Evolutionary conservation across 2,797 vertebrate genomes (phyloP).

Genomic region (Eulemur coronatus): DNA sequence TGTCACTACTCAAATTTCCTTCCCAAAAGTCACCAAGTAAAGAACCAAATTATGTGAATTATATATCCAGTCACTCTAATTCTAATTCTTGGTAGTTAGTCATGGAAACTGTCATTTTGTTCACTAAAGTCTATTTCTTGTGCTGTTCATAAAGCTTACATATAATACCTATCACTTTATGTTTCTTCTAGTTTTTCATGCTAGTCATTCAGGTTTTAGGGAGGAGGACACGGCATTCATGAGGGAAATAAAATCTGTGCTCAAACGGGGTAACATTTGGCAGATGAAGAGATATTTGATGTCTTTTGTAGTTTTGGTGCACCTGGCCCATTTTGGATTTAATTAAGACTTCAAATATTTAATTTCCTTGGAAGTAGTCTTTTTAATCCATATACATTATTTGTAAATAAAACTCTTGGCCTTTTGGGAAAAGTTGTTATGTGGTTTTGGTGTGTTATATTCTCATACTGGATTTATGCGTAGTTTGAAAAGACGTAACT

Average conservation of each 20-base stretch:
- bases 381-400: neutral
- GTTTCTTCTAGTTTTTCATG: neutral
- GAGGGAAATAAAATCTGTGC: constrained; percentile 10
- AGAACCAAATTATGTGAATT: neutral
- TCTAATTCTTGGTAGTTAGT: neutral
- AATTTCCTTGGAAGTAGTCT: constrained; percentile 61
- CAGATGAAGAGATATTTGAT: constrained; percentile 66
- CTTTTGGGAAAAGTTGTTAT: neutral
- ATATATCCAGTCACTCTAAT: neutral
- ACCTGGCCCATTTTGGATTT: constrained; percentile 47
- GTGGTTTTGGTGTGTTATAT: neutral
- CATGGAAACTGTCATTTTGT: constrained; percentile 12
- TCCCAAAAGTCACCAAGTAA: neutral
- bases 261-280: constrained; percentile 52
- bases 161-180: neutral
- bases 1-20: neutral
- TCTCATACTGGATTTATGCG: neutral
- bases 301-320: constrained; percentile 36
- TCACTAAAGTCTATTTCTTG: neutral
- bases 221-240: neutral
- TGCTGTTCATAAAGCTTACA: neutral
- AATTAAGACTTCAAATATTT: constrained; percentile 66
- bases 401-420: neutral
- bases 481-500: neutral
- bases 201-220: neutral